Evolutionary conservation across 1,140 invertebrate genomes (phyloP), one percentile per base, ranked within the genome.

Genomic region (Neomicropteryx cornuta): DNA sequence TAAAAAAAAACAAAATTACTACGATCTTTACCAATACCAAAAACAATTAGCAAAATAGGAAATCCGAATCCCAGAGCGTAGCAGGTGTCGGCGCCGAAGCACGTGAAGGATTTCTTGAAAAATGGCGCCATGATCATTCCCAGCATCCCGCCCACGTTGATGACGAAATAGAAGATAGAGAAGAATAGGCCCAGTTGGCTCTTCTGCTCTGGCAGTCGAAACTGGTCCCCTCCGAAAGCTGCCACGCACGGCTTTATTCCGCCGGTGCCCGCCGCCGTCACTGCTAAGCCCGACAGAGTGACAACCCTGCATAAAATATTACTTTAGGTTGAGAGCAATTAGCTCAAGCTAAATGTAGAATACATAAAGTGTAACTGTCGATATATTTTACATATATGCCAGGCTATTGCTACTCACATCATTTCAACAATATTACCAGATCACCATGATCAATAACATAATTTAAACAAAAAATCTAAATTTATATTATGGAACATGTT

Each of bases 231-330:
- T 20, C 89, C 90, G 58, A 93, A 93, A 0, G 88, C 81, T 2
- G 83, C 75, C 0, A 92, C 87, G 56, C 87, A 93, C 5, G 89
- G 87, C 52, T 94, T 94, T 48, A 94, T 92, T 1, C 88, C 83
- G 14, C 81, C 85, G 6, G 79, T 82, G 1, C 80, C 81, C 10
- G 78, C 47, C 3, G 77, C 79, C 35, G 83, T 81, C 10, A 82
- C 51, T 3, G 56, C 48, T 42, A 81, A 45, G 1, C 78, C 79
- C 17, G 73, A 44, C 50, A 75, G 62, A 4, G 72, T 57, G 22
- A 66, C 46, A 4, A 44, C 42, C 3, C 51, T 48, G 22, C 8
- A 42, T 27, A 37, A 28, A 30, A 18, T 23, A 14, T n/a, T n/a
- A n/a, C n/a, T n/a, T n/a, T n/a, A n/a, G n/a, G n/a, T n/a, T n/a